Base-by-base conservation (phyloP, 64 coral and sea anemone species). In the Dendronephthya gigantea region DNA sequence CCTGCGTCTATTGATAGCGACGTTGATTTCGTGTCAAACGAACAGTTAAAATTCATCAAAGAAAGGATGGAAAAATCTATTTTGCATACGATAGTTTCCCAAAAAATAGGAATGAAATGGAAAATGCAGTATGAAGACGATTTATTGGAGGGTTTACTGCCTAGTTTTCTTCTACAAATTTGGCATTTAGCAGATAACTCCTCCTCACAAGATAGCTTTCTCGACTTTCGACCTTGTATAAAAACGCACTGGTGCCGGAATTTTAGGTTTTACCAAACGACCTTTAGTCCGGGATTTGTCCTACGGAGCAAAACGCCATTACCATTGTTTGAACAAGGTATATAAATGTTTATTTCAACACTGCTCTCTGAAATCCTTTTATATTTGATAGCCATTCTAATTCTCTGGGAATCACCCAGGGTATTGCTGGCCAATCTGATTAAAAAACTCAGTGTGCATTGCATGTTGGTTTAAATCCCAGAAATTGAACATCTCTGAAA, bases 221-320 rank as follows among this genome's bases (percentile, higher is more conserved):
- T 79, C 7, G 32, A 79, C 15, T 79, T 36, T 79, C 72, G 36
- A 33, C 72, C 72, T 12, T 36, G 72, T 16, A 79, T 79, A 36
- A 39, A 19, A 39, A 79, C 72, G 15, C 72, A 79, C 22, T 79
- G 72, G 72, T 79, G 72, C 32, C 30, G 72, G 12, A 19, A 79
- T 30, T 90, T 93, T 48, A 92, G 93, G 33, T 98, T 98, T 91
- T 98, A 91, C 70, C 92, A 98, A 40, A 28, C 91, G 49, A 86
- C 89, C 9, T 83, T 87, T 34, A 79, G 87, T 52, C 84, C 95
- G 29, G 87, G 89, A 28, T 88, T 87, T 37, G 83, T 98, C 38
- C 48, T 98, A 40, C 87, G 92, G 19, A 90, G 79, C 5, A 89
- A 50, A 37, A 30, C 86, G 34, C 59, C 86, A 2, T 48, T 90